phyloP scores from a whole-genome alignment of 1,140 invertebrate species.

The Myzus persicae region DNA sequence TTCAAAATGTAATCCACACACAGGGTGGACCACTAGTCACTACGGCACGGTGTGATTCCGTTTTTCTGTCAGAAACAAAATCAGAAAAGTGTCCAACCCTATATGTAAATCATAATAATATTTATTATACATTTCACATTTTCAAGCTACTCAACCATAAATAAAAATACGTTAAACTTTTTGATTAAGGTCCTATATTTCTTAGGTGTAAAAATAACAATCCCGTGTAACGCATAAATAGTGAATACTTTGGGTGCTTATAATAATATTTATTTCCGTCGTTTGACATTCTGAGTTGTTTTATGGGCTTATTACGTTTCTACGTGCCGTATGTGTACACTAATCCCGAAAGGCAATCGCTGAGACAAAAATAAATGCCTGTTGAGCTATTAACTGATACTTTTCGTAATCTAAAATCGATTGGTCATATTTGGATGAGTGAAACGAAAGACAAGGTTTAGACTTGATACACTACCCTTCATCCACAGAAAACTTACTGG shows the following conservation, averaged over 20 bases:
- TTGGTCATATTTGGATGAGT: background rate
- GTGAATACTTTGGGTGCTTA: background rate
- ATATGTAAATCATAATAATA: background rate
- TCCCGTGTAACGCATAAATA: too few relatives aligned
- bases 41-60: background rate
- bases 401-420: background rate
- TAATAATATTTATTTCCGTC: background rate
- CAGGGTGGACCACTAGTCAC: too few relatives aligned
- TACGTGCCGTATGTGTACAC: background rate
- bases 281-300: background rate
- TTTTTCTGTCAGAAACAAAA: background rate
- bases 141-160: background rate
- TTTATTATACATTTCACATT: background rate
- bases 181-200: background rate
- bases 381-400: background rate
- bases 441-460: background rate
- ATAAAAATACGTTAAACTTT: constrained; percentile 2
- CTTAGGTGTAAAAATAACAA: background rate
- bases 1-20: background rate
- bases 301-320: too few relatives aligned
- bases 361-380: background rate
- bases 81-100: background rate
- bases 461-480: background rate
- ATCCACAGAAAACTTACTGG: background rate
- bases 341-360: background rate